Percentiles rank a stretch among this genome's conserved stretches.
phyloP scores from a whole-genome alignment of 2,888 invertebrate genomes.

The Ochropacha duplaris region DNA sequence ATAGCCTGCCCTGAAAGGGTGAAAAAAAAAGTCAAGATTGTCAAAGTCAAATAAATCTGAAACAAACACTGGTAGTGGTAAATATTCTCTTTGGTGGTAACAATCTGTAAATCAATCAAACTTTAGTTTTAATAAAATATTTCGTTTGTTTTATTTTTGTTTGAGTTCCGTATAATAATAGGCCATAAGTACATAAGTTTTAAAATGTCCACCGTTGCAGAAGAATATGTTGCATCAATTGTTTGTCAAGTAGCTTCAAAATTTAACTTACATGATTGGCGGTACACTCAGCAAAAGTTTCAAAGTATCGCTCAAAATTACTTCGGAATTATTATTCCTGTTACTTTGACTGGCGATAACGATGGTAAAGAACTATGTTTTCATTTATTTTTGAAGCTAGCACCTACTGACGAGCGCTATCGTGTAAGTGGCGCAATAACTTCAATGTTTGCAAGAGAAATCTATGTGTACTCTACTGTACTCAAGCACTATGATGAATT shows the following conservation, averaged over 20 bases:
- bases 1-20: too few relatives aligned
- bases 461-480: constrained; percentile 59
- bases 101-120: too few relatives aligned
- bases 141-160: too few relatives aligned
- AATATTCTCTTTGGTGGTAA: too few relatives aligned
- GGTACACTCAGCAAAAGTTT: constrained; percentile 43
- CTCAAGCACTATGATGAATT: constrained; percentile 47
- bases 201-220: constrained; percentile 32
- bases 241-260: constrained; percentile 28
- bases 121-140: too few relatives aligned
- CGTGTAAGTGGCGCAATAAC: constrained; percentile 70
- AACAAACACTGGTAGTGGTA: too few relatives aligned
- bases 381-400: constrained; percentile 63
- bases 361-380: constrained; percentile 29
- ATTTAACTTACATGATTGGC: constrained; percentile 37
- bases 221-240: constrained; percentile 33
- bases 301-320: constrained; percentile 67
- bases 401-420: constrained; percentile 66
- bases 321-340: constrained; percentile 66
- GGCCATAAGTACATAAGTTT: not conserved
- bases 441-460: constrained; percentile 62
- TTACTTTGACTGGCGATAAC: constrained; percentile 43
- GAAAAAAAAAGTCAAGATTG: too few relatives aligned
- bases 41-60: too few relatives aligned
- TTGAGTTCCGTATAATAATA: not conserved